Evolutionary conservation across 1,140 invertebrate genomes (phyloP).

Genomic region (Drosophila nasuta): DNA sequence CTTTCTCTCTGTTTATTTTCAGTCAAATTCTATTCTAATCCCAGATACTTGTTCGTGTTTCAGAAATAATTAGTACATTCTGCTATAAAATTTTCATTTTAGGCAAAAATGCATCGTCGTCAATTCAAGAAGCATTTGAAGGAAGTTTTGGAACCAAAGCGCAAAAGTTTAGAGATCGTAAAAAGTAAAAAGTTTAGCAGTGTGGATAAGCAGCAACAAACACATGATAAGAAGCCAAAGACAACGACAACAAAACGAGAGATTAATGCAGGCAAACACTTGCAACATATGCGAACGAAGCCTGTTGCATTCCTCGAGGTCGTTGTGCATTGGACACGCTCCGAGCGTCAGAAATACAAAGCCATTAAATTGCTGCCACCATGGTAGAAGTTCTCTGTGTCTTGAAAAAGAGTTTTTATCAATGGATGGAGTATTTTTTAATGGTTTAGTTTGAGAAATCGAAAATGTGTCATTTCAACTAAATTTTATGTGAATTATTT

Average conservation of each 20-base stretch:
- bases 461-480: neutral
- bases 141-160: neutral
- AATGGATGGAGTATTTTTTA: no score
- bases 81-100: neutral
- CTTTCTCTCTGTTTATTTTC: constrained; percentile 28
- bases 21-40: constrained; percentile 32
- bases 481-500: constrained; percentile 6
- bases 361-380: constrained; percentile 58
- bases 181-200: neutral
- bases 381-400: constrained; percentile 42
- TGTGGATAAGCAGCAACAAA: neutral
- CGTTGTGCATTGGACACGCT: constrained; percentile 58
- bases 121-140: constrained; percentile 7
- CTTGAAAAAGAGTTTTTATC: neutral
- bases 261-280: constrained; percentile 2
- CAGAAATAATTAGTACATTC: neutral
- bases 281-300: constrained; percentile 5
- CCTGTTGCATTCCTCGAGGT: constrained; percentile 31
- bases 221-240: neutral
- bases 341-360: constrained; percentile 11
- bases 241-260: constrained; percentile 9
- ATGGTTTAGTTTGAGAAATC: neutral
- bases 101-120: constrained; percentile 47
- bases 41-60: neutral
- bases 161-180: constrained; percentile 8